Percentiles rank a stretch among this genome's conserved stretches.
Conservation (phyloP, 1,140 invertebrate species). For the Lamellibrachia luymesi region DNA sequence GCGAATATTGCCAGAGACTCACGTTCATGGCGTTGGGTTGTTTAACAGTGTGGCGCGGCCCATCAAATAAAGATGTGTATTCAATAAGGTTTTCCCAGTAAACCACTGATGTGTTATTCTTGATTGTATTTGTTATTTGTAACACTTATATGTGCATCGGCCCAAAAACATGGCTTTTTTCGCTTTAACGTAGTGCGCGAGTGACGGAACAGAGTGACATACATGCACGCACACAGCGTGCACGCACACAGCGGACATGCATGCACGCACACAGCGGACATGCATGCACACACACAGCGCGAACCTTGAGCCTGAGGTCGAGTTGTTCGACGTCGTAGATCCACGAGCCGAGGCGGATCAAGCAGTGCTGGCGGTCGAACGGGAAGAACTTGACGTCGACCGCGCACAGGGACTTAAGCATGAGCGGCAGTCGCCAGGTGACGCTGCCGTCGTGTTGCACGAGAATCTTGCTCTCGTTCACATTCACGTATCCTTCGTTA, state of each 20-base stretch:
- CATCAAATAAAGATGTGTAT: too few species aligned
- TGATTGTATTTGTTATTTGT: too few species aligned
- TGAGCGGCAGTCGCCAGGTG: constrained; percentile 48
- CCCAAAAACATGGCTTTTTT: too few species aligned
- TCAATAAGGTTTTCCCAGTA: too few species aligned
- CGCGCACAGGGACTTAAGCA: constrained; percentile 46
- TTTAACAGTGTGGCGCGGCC: too few species aligned
- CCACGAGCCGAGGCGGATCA: constrained; percentile 98
- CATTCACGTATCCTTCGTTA: constrained; percentile 47
- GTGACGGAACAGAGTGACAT: too few species aligned
- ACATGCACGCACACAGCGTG: neutral
- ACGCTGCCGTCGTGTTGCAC: constrained; percentile 39
- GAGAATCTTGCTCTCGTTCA: constrained; percentile 44
- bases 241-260: neutral
- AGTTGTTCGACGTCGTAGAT: constrained; percentile 95
- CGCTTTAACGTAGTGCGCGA: too few species aligned
- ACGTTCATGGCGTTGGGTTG: too few species aligned
- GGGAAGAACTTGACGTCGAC: constrained; percentile 66
- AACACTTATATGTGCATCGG: too few species aligned
- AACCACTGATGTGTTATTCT: too few species aligned
- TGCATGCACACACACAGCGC: constrained; percentile 30
- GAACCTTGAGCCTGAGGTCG: constrained; percentile 36
- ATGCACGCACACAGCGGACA: constrained; percentile 27
- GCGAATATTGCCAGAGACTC: too few species aligned
- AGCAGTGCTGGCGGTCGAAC: constrained; percentile 93